Base-by-base conservation (phyloP, 2,797 vertebrate genomes). In the Sebastolobus alascanus region DNA sequence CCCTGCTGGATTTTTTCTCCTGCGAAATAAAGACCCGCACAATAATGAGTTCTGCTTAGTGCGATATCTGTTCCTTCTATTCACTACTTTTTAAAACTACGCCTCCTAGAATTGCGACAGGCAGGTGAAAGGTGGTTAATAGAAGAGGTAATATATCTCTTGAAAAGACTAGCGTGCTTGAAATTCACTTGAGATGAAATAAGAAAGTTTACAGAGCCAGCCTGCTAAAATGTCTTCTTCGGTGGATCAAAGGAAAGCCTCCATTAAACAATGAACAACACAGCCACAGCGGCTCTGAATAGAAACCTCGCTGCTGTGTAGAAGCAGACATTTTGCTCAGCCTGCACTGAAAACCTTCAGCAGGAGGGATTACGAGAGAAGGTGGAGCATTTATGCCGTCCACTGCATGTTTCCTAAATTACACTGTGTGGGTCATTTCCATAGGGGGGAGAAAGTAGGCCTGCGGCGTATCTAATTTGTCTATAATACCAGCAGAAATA, bases 401-500 rank as follows among this genome's bases (percentile, higher is more conserved):
- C 95, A 93, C 94, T 91, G 93, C 92, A 86, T 90, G 89, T 94
- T 96, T 95, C 96, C 96, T 94, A 96, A 97, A 96, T 92, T 96
- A 96, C 95, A 95, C 85, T 94, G 94, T 94, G 96, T 94, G 94
- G 93, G 96, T 96, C 94, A 95, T 92, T 93, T 95, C 96, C 94
- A 96, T 78, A 75, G 78, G 85, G 84, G 86, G 85, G 70, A 93
- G 93, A 70, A 80, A 84, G 88, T 86, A 93, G 94, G 90, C 94
- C 94, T 87, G 90, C 84, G 86, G 96, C 93, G 85, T 95, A 87
- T 93, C 94, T 97, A 97, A 98, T 98, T 96, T 97, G 96, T 96
- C 95, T 95, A 96, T 96, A 96, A 96, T 94, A 94, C 93, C 94
- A 90, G 92, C 86, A 93, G 95, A 96, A 96, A 96, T 95, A 52